Evolutionary conservation across 2,797 vertebrate species (phyloP).

Genomic region (Pipistrellus pygmaeus): DNA sequence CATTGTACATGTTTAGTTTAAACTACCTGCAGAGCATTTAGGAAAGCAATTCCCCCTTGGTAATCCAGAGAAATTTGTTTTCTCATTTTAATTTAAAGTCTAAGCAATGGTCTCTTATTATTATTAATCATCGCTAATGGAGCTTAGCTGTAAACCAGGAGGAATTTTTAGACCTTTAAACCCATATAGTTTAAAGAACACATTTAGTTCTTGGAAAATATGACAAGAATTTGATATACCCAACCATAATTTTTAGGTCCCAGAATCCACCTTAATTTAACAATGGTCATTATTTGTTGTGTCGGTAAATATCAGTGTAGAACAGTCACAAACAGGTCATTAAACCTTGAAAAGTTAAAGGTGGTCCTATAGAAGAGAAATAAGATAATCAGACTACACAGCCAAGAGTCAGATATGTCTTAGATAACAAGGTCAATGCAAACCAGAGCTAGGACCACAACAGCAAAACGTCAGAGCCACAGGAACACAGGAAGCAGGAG

Average conservation of each 20-base stretch:
- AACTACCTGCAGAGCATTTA: conserved; percentile 45
- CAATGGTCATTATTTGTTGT: background rate
- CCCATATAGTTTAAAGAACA: background rate
- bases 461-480: background rate
- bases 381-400: background rate
- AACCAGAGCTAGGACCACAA: background rate
- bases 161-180: conserved; percentile 45
- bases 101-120: conserved; percentile 4
- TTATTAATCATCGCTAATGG: conserved; percentile 58
- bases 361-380: background rate
- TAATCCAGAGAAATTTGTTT: conserved; percentile 41
- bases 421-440: conserved; percentile 34
- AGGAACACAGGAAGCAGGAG: background rate
- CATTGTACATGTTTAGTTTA: conserved; percentile 44
- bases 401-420: background rate
- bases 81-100: conserved; percentile 62
- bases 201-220: conserved; percentile 6
- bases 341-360: background rate
- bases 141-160: conserved; percentile 17
- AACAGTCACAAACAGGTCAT: background rate
- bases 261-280: background rate
- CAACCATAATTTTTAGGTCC: conserved; percentile 19
- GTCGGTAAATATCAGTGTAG: background rate
- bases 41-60: conserved; percentile 13
- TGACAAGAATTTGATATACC: background rate